Evolutionary conservation across 2,888 invertebrate genomes (phyloP), one percentile per base, ranked within the genome.

Genomic region (Metacarcinus magister): DNA sequence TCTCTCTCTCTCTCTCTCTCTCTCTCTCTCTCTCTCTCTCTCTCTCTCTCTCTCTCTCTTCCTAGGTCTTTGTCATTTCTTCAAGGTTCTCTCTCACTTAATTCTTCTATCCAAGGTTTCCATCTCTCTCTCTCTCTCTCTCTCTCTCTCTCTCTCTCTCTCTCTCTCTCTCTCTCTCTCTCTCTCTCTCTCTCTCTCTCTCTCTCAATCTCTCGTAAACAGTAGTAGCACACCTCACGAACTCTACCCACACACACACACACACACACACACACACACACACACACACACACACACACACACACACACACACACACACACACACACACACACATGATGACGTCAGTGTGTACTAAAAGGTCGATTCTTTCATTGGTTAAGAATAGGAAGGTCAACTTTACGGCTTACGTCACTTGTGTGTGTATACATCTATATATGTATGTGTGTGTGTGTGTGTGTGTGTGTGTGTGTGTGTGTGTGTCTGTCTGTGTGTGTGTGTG

Each of bases 221-320:
- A 39, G 5, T n/a, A 10, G 7, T 91, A 91, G n/a, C n/a, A n/a
- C n/a, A n/a, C 92, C 28, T n/a, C 13, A 8, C 16, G 13, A 10
- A 54, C 54, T 54, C 54, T 7, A 54, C 54, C 8, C 54, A 54
- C 54, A 54, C 54, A 91, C 39, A 91, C 91, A 91, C 39, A 39
- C 46, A 91, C 39, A 44, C 46, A 91, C 92, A 91, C 92, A 91
- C 92, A 91, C 92, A 91, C 92, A 91, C 92, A 91, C 92, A 91
- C 92, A 91, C 92, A 91, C 92, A 91, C 92, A 91, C 92, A 91
- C 92, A 91, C 92, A 91, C 92, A 91, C 92, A 91, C 92, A 91
- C 92, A 91, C 92, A 43, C 92, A 44, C 92, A 43, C 92, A 91
- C 92, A 28, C 92, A 91, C 32, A 39, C 92, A 91, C 92, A 28